These are phyloP conservation scores for Grapholita molesta DNA, from an alignment of 1,140 invertebrate species.

Conservation along the genomic window DNA sequence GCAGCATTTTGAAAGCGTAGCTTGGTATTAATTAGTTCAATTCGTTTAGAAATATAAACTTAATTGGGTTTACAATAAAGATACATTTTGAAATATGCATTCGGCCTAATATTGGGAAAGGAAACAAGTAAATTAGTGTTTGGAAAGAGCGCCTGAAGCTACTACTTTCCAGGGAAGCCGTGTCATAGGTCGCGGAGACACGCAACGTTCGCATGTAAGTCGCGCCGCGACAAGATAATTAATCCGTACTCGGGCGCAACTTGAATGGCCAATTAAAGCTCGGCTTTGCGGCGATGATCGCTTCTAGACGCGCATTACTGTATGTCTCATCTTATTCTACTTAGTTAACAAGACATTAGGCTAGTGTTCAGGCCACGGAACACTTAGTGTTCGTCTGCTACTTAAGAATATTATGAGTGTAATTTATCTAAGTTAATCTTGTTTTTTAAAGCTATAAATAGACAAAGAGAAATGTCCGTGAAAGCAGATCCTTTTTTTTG, in stretches of 20 bases:
- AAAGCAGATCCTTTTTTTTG: no score
- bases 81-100: neutral
- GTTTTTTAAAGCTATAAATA: no score
- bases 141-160: constrained; percentile 37
- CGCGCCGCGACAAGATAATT: constrained; percentile 45
- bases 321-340: neutral
- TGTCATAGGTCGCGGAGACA: constrained; percentile 42
- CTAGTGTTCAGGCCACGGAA: no score
- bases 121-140: constrained; percentile 20
- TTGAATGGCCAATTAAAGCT: constrained; percentile 37
- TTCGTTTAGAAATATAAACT: neutral
- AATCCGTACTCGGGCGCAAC: constrained; percentile 38
- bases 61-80: neutral
- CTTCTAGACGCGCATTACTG: neutral
- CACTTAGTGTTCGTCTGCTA: no score
- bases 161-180: constrained; percentile 45
- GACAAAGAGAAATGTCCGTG: no score
- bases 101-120: neutral
- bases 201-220: constrained; percentile 39
- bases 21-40: neutral
- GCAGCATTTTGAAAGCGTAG: constrained; percentile 29
- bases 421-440: no score
- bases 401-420: no score
- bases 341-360: neutral
- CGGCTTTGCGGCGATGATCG: neutral